These are phyloP conservation scores for Athalia circularis DNA, from an alignment of 2,888 invertebrate genomes.

Conservation along the genomic window DNA sequence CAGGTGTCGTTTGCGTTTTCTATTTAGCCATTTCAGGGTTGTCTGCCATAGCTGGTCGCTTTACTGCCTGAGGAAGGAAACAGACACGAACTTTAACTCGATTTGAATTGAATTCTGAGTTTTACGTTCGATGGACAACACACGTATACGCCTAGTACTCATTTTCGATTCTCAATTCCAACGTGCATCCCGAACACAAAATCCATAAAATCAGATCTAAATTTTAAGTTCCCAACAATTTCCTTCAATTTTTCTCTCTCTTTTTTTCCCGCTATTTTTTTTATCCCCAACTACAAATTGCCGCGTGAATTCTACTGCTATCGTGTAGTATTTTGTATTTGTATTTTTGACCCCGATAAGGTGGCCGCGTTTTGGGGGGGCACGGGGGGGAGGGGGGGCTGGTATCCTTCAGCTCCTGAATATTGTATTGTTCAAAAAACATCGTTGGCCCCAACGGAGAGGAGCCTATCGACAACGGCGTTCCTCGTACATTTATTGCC, in stretches of 20 bases:
- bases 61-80: constrained; percentile 22
- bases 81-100: constrained; percentile 48
- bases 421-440: constrained; percentile 41
- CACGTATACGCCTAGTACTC: not conserved
- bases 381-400: no score
- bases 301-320: not conserved
- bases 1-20: constrained; percentile 70
- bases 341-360: not conserved
- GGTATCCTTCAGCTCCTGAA: constrained; percentile 13
- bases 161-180: constrained; percentile 2
- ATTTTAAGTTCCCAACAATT: no score
- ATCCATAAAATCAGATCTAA: no score
- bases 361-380: constrained; percentile 10
- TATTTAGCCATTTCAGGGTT: constrained; percentile 69
- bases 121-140: constrained; percentile 38
- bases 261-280: not conserved
- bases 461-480: constrained; percentile 71
- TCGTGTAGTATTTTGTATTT: no score
- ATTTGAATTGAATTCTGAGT: constrained; percentile 53
- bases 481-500: constrained; percentile 74
- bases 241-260: not conserved
- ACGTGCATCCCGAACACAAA: not conserved
- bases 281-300: not conserved
- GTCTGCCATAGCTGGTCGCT: constrained; percentile 44
- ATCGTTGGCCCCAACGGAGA: constrained; percentile 50